Evolutionary conservation across 2,797 vertebrate genomes (phyloP).

Genomic region (Manis crassicaudata): DNA sequence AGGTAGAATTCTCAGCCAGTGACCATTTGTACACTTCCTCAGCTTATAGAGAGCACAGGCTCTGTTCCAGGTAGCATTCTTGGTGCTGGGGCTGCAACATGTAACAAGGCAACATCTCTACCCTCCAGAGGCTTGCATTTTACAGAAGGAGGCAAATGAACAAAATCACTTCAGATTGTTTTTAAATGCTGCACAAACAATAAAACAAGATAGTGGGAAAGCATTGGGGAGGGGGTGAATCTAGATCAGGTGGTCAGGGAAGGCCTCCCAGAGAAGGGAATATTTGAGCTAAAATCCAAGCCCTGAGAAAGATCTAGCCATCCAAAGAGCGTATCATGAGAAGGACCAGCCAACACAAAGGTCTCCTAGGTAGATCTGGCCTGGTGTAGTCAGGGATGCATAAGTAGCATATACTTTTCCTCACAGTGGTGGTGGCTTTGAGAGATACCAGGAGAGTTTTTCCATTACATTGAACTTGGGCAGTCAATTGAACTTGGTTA

Average conservation of each 20-base stretch:
- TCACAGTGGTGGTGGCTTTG: neutral
- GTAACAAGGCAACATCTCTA: neutral
- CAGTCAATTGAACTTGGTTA: neutral
- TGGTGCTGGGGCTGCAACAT: neutral
- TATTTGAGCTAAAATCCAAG: neutral
- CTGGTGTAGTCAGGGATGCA: neutral
- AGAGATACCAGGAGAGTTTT: neutral
- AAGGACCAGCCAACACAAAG: neutral
- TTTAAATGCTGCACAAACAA: neutral
- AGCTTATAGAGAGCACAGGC: neutral
- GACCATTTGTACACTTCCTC: neutral
- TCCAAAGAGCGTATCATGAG: neutral
- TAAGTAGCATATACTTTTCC: neutral
- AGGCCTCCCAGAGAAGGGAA: neutral
- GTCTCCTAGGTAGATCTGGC: neutral
- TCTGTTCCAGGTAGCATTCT: neutral
- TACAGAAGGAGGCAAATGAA: neutral
- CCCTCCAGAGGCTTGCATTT: neutral
- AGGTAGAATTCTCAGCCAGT: neutral
- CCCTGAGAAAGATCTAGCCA: neutral
- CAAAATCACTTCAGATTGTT: neutral
- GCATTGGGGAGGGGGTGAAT: neutral
- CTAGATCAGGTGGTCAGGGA: neutral
- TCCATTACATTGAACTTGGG: neutral
- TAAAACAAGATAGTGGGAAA: neutral